Conservation (phyloP, 2,797 vertebrate genomes). For the Lemur catta region DNA sequence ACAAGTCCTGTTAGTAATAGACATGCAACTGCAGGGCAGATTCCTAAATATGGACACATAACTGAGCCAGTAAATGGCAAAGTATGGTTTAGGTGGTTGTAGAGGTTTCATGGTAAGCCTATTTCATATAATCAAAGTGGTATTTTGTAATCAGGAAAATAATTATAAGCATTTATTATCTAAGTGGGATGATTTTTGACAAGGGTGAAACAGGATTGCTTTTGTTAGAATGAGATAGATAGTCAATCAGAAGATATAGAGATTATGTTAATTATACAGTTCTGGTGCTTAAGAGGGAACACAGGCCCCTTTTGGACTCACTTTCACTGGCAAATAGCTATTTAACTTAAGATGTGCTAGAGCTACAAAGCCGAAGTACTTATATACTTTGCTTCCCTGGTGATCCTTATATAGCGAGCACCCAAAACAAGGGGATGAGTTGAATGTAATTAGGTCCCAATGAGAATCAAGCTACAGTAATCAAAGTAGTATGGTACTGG, state of each 20-base stretch:
- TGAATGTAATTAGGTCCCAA: background rate
- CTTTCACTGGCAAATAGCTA: background rate
- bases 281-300: background rate
- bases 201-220: background rate
- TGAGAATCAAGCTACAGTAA: background rate
- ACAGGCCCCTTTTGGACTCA: background rate
- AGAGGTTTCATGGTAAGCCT: conserved; percentile 22
- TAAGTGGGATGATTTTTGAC: conserved; percentile 49
- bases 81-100: background rate
- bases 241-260: background rate
- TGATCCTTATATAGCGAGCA: background rate
- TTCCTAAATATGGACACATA: background rate
- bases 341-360: background rate
- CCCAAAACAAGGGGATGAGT: background rate
- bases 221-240: conserved; percentile 4
- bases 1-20: background rate
- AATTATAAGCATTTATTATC: conserved; percentile 61
- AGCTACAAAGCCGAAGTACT: background rate
- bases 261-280: conserved; percentile 18
- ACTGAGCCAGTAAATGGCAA: background rate
- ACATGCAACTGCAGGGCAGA: background rate
- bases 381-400: background rate
- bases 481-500: background rate
- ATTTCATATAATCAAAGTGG: conserved; percentile 30
- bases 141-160: conserved; percentile 51